A percentile compares a stretch with the other conserved stretches of the same genome.
phyloP scores from a whole-genome alignment of 2,888 invertebrate species.

The Ypsolopha scabrella region DNA sequence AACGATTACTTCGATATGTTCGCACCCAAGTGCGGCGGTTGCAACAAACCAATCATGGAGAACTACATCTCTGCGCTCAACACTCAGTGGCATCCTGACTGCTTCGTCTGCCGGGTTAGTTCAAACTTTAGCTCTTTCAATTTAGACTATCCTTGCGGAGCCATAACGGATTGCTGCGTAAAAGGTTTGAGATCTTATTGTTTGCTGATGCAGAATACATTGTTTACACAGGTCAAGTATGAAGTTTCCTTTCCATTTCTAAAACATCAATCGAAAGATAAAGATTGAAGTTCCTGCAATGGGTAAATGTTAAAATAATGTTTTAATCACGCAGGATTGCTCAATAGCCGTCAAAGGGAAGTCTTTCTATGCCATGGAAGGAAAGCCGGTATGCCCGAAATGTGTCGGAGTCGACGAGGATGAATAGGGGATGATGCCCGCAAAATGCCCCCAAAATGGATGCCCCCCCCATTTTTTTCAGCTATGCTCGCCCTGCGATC shows the following conservation, averaged over 20 bases:
- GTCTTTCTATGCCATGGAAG: constrained; percentile 97
- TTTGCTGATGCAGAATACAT: constrained; percentile 11
- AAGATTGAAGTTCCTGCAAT: no score
- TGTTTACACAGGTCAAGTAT: constrained; percentile 42
- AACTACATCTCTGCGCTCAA: constrained; percentile 98
- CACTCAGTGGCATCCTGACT: constrained; percentile 98
- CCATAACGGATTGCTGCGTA: background rate
- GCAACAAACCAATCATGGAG: constrained; percentile 95
- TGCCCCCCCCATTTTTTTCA: constrained; percentile 65
- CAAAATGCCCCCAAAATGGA: constrained; percentile 24
- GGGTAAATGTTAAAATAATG: background rate
- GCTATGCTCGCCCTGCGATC: constrained; percentile 49
- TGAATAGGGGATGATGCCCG: constrained; percentile 48
- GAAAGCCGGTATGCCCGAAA: constrained; percentile 94
- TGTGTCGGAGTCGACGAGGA: constrained; percentile 94
- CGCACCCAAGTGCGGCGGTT: constrained; percentile 97
- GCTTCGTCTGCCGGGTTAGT: constrained; percentile 98
- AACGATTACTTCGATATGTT: constrained; percentile 98
- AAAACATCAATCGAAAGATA: background rate
- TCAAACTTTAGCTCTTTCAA: background rate
- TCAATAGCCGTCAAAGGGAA: constrained; percentile 92
- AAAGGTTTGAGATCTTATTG: background rate
- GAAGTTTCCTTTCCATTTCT: constrained; percentile 9
- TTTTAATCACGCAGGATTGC: constrained; percentile 82
- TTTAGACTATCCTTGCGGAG: background rate